Conservation (phyloP, 2,113 vertebrate species). For the Manacus vitellinus region DNA sequence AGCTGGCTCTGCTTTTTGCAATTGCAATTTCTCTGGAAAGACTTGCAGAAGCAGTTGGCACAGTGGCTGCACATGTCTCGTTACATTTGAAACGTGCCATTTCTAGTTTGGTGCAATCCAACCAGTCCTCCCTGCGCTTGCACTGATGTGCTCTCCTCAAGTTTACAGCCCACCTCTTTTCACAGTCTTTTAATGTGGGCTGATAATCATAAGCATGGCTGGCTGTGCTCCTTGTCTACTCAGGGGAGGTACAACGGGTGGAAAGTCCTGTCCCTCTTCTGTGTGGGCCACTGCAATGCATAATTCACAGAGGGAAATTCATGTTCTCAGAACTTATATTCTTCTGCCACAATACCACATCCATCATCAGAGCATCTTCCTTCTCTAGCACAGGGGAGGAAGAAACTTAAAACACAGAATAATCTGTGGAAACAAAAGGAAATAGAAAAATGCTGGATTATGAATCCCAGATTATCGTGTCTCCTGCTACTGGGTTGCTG, state of each 20-base stretch:
- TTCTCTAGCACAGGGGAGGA: neutral
- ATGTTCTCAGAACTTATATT: neutral
- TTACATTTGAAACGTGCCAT: no score
- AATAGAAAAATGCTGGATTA: neutral
- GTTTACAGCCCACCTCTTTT: neutral
- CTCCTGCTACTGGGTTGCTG: neutral
- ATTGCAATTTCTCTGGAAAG: neutral
- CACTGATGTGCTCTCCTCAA: neutral
- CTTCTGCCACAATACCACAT: neutral
- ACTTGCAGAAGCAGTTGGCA: neutral
- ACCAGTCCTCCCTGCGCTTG: neutral
- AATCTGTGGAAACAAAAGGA: neutral
- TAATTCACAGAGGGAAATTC: neutral
- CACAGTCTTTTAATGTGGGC: neutral
- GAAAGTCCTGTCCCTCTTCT: neutral
- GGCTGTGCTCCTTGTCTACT: neutral
- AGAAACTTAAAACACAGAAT: neutral
- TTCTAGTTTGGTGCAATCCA: neutral
- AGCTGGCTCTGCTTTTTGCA: neutral
- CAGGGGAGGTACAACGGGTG: neutral
- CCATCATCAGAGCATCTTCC: neutral
- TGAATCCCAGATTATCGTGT: neutral
- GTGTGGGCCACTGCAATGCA: neutral
- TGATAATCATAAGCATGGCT: neutral
- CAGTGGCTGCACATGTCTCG: neutral